phyloP scores from a whole-genome alignment of 2,113 vertebrate species.

The Serinus canaria region DNA sequence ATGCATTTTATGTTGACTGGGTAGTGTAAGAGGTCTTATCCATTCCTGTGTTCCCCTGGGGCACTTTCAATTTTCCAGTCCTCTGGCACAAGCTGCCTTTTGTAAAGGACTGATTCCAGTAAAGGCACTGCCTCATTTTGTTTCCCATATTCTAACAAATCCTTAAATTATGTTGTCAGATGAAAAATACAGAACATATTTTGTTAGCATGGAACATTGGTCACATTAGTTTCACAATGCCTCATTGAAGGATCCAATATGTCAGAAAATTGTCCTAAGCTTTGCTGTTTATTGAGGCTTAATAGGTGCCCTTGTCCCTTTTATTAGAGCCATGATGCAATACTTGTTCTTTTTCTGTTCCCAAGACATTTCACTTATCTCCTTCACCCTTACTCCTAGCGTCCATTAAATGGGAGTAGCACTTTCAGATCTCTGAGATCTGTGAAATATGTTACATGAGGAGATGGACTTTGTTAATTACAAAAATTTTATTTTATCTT shows the following conservation, averaged over 20 bases:
- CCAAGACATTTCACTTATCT: not conserved
- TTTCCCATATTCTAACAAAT: not conserved
- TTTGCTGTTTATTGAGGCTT: not conserved
- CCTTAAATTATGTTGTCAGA: not conserved
- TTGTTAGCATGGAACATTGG: not conserved
- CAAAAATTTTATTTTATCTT: not conserved
- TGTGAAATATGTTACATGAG: not conserved
- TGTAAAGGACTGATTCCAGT: not conserved
- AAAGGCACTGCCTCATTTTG: not conserved
- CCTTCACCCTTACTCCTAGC: not conserved
- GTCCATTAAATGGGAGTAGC: not conserved
- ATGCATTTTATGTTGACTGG: not conserved
- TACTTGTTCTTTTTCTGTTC: not conserved
- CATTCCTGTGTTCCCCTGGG: not conserved
- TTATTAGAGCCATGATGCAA: not conserved
- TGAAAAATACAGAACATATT: not conserved
- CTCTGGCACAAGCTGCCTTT: not conserved
- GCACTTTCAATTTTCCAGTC: not conserved
- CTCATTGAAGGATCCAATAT: slow-evolving; percentile 10
- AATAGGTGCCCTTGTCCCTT: not conserved
- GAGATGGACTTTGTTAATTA: not conserved
- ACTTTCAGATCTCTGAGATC: not conserved
- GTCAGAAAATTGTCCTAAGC: slow-evolving; percentile 31
- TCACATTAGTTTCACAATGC: not conserved
- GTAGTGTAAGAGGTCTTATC: not conserved